Evolutionary conservation across 2,888 invertebrate genomes (phyloP).

Genomic region (Pegoplata infirma): DNA sequence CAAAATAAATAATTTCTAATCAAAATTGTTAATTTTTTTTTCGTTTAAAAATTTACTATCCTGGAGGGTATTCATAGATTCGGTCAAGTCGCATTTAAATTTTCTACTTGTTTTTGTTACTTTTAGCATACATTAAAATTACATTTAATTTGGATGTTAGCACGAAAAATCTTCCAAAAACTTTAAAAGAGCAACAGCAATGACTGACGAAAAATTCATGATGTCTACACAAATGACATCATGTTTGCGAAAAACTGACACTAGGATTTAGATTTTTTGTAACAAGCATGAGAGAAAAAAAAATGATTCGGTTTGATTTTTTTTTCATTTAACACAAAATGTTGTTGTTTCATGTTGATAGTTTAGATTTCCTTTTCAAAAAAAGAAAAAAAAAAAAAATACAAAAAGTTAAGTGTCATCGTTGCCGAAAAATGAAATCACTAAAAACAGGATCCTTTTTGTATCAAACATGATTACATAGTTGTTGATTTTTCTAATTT

Average conservation of each 20-base stretch:
- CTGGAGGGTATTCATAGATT: too few species aligned
- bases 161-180: slow-evolving; percentile 8
- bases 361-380: slow-evolving; percentile 7
- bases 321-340: slow-evolving; percentile 11
- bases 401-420: slow-evolving; percentile 19
- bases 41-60: too few species aligned
- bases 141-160: slow-evolving; percentile 41
- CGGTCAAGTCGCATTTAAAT: too few species aligned
- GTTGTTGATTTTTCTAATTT: slow-evolving; percentile 35
- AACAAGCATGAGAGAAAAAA: neutral
- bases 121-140: slow-evolving; percentile 44
- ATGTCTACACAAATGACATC: slow-evolving; percentile 34
- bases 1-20: too few species aligned
- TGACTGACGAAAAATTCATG: slow-evolving; percentile 38
- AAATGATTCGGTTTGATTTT: neutral
- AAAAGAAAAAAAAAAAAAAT: neutral
- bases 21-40: too few species aligned
- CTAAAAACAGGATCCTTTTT: slow-evolving; percentile 3
- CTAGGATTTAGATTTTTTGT: slow-evolving; percentile 23
- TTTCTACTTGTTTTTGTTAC: too few species aligned
- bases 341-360: slow-evolving; percentile 1
- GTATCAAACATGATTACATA: neutral
- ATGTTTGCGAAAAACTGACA: slow-evolving; percentile 31
- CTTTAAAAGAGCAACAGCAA: neutral
- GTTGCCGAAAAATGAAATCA: neutral